phyloP scores from a whole-genome alignment of 1,140 invertebrate species.

The Pogonomyrmex barbatus region DNA sequence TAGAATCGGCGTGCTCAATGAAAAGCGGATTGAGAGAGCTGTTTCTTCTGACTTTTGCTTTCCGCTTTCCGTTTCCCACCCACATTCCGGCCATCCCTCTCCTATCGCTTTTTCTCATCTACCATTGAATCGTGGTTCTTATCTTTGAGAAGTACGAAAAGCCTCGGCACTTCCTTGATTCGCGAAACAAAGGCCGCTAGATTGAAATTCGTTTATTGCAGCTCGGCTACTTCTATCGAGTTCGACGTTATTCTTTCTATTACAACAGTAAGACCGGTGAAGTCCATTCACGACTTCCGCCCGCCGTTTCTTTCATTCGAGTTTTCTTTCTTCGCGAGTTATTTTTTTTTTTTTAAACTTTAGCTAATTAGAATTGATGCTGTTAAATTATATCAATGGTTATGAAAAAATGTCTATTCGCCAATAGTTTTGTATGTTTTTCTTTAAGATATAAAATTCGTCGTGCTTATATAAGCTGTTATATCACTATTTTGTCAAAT shows the following conservation, averaged over 20 bases:
- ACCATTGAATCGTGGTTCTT: constrained; percentile 68
- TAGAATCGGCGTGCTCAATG: constrained; percentile 53
- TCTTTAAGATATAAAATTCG: not conserved
- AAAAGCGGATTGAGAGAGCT: constrained; percentile 60
- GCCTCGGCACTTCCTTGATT: constrained; percentile 71
- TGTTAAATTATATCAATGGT: constrained; percentile 43
- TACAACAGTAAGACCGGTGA: constrained; percentile 73
- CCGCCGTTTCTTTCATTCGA: constrained; percentile 64
- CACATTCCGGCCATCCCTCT: constrained; percentile 55
- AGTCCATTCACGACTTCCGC: constrained; percentile 69
- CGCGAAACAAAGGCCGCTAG: constrained; percentile 74
- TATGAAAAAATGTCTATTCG: constrained; percentile 10
- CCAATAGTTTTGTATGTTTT: not conserved
- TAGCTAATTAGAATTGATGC: constrained; percentile 59
- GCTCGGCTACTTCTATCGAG: constrained; percentile 68
- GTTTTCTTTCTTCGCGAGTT: constrained; percentile 47
- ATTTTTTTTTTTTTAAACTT: constrained; percentile 32
- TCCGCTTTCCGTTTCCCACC: constrained; percentile 55
- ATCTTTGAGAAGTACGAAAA: constrained; percentile 68
- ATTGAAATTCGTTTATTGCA: constrained; percentile 79
- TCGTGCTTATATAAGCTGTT: not conserved
- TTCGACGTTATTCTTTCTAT: constrained; percentile 77
- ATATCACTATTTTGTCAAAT: not conserved
- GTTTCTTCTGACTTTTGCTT: constrained; percentile 52
- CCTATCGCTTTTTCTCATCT: constrained; percentile 57